Conservation (phyloP, 64 coral and sea anemone genomes). For the Stichodactyla helianthus region DNA sequence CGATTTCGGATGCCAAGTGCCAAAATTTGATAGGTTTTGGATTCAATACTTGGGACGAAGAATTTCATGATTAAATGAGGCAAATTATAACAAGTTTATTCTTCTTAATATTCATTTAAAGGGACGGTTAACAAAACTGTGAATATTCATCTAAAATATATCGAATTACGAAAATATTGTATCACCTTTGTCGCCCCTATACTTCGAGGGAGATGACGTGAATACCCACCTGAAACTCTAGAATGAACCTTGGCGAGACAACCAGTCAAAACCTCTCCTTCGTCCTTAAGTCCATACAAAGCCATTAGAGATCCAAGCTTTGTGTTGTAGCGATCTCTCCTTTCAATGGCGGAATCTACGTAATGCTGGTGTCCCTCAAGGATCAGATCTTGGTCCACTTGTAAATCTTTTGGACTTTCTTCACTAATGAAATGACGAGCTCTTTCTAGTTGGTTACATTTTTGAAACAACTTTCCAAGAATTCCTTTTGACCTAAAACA, state of each 20-base stretch:
- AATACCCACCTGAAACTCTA: conserved; percentile 41
- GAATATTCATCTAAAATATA: too few relatives aligned
- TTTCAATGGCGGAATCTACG: conserved; percentile 40
- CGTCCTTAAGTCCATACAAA: conserved; percentile 64
- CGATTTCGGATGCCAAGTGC: too few relatives aligned
- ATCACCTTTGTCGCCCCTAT: background rate
- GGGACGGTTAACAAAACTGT: too few relatives aligned
- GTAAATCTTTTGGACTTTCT: background rate
- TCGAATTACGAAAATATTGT: too few relatives aligned
- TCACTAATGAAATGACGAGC: conserved; percentile 57
- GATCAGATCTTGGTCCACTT: conserved; percentile 61
- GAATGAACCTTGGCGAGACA: conserved; percentile 63
- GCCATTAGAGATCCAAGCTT: conserved; percentile 74
- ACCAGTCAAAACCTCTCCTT: conserved; percentile 75
- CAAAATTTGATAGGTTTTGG: too few relatives aligned
- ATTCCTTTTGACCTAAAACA: conserved; percentile 59
- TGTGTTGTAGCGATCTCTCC: conserved; percentile 57
- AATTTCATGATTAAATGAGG: too few relatives aligned
- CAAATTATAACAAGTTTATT: too few relatives aligned
- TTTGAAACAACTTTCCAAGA: conserved; percentile 76
- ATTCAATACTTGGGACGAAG: too few relatives aligned
- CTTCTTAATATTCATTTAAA: too few relatives aligned
- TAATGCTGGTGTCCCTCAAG: conserved; percentile 40
- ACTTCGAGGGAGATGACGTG: background rate
- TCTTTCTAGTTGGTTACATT: conserved; percentile 60